Evolutionary conservation across 2,888 invertebrate species (phyloP).

Genomic region (Watsonalla cultraria): DNA sequence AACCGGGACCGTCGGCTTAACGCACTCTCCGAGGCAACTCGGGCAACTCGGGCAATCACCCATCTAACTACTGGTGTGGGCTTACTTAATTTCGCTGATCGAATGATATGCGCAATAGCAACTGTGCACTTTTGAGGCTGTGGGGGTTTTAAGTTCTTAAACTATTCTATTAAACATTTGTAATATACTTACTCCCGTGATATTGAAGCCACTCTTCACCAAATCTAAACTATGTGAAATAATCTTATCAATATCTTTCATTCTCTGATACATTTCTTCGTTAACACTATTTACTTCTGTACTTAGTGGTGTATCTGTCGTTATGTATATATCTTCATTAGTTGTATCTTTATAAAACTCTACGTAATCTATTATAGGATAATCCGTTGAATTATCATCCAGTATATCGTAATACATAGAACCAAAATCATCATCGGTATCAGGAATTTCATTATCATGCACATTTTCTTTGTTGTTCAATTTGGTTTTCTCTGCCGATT

Average conservation of each 20-base stretch:
- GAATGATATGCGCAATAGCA: too few species aligned
- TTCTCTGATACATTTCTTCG: constrained; percentile 3
- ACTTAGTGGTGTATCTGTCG: constrained; percentile 21
- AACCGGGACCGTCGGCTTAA: too few species aligned
- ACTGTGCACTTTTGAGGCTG: too few species aligned
- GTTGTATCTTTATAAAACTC: constrained; percentile 64
- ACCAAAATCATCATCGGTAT: constrained; percentile 20
- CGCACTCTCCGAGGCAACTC: too few species aligned
- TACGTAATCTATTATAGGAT: constrained; percentile 56
- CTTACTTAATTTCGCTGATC: too few species aligned
- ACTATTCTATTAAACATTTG: too few species aligned
- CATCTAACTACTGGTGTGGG: too few species aligned
- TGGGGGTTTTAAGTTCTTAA: too few species aligned
- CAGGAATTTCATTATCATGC: constrained; percentile 33
- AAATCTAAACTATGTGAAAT: constrained; percentile 7
- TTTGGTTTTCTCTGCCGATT: constrained; percentile 4
- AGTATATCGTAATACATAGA: constrained; percentile 28
- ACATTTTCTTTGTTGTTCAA: constrained; percentile 9
- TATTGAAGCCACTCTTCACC: not conserved
- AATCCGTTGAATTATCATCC: constrained; percentile 56
- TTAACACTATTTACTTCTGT: not conserved
- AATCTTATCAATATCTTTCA: constrained; percentile 9
- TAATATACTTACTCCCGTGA: not conserved
- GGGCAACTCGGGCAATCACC: too few species aligned
- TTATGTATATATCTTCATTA: constrained; percentile 41